phyloP scores from a whole-genome alignment of 1,140 invertebrate species.

The Doryteuthis pealeii region DNA sequence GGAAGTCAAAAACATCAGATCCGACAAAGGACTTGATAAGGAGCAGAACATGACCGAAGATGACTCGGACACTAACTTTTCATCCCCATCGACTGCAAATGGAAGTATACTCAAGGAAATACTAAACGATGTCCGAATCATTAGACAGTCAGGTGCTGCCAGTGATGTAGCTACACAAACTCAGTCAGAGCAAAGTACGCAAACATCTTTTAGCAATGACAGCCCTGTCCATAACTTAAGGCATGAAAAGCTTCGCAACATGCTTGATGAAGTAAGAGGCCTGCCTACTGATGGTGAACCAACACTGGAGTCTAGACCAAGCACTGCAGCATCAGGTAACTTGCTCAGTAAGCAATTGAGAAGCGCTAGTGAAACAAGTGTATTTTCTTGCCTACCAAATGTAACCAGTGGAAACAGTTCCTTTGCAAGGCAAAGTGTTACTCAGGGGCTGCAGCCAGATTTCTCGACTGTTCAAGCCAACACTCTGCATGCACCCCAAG shows the following conservation, averaged over 20 bases:
- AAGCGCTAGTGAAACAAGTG: neutral
- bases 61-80: conserved; percentile 30
- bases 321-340: neutral
- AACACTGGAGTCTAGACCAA: neutral
- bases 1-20: conserved; percentile 51
- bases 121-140: conserved; percentile 37
- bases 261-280: conserved; percentile 45
- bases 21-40: conserved; percentile 36
- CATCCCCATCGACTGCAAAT: conserved; percentile 37
- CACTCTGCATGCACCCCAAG: neutral
- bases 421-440: no score
- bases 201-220: conserved; percentile 43
- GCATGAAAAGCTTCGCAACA: conserved; percentile 39
- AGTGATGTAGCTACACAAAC: conserved; percentile 44
- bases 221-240: conserved; percentile 37
- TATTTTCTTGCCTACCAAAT: no score
- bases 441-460: neutral
- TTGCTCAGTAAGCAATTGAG: neutral
- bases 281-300: conserved; percentile 7
- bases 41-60: neutral
- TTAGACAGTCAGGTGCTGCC: conserved; percentile 37
- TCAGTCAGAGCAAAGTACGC: conserved; percentile 41
- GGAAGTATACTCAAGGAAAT: conserved; percentile 40
- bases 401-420: neutral
- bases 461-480: neutral